phyloP scores from a whole-genome alignment of 2,113 vertebrate species.

The Leucopsar rothschildi region DNA sequence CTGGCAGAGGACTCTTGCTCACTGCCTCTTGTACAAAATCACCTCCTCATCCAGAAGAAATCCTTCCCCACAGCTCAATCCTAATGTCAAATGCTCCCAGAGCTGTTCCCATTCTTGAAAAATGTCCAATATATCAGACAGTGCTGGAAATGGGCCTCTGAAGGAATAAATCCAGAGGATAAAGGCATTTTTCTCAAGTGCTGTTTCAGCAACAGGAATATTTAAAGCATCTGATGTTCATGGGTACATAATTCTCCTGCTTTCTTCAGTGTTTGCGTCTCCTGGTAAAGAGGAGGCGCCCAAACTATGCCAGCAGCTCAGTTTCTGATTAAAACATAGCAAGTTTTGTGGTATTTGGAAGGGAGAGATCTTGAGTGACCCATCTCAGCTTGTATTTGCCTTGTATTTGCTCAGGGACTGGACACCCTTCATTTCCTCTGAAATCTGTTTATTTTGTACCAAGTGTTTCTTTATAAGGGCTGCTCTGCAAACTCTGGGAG shows the following conservation, averaged over 20 bases:
- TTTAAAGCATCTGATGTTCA: neutral
- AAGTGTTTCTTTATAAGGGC: neutral
- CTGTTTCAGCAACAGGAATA: neutral
- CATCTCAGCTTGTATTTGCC: neutral
- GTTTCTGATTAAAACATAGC: neutral
- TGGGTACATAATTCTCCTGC: neutral
- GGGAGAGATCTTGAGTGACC: neutral
- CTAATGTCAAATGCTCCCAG: neutral
- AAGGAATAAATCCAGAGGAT: neutral
- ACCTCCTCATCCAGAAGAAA: conserved; percentile 29
- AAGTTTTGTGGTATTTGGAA: neutral
- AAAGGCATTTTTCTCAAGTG: neutral
- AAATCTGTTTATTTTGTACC: neutral
- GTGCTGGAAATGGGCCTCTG: neutral
- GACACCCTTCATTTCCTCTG: neutral
- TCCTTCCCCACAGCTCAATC: neutral
- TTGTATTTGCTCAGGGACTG: neutral
- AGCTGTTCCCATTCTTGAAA: neutral
- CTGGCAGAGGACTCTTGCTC: neutral
- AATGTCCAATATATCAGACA: neutral
- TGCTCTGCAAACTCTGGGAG: neutral
- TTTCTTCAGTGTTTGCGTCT: neutral
- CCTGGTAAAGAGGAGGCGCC: neutral
- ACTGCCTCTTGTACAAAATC: conserved; percentile 35
- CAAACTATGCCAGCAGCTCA: neutral